Evolutionary conservation across 64 coral and sea anemone genomes (phyloP).

Genomic region (Platygyra sinensis): DNA sequence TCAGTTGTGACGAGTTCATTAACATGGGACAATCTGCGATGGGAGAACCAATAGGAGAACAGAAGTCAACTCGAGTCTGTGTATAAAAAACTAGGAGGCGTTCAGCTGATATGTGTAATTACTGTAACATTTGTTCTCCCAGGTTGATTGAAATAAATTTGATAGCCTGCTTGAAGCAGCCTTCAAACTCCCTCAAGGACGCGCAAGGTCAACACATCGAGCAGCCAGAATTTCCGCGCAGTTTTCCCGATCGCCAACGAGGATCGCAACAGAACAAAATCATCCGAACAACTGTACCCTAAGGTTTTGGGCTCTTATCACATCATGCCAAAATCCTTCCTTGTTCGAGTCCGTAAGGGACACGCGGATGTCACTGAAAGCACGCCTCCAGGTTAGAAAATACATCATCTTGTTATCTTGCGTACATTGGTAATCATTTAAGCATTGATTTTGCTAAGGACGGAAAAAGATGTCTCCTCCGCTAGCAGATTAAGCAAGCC

Average conservation of each 20-base stretch:
- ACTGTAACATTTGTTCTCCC: conserved; percentile 62
- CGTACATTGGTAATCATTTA: background rate
- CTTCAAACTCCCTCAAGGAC: conserved; percentile 23
- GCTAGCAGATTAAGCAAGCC: background rate
- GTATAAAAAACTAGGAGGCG: conserved; percentile 15
- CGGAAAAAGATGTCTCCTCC: conserved; percentile 2
- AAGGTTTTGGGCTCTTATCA: background rate
- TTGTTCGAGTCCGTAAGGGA: conserved; percentile 21
- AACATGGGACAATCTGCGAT: background rate
- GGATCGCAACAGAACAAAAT: background rate
- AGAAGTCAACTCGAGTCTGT: background rate
- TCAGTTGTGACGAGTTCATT: conserved; percentile 63
- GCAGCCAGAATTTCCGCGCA: background rate
- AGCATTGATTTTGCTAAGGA: conserved; percentile 10
- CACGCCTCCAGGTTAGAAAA: background rate
- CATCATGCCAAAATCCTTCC: conserved; percentile 61
- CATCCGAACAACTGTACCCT: background rate
- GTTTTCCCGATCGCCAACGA: background rate
- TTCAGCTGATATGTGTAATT: conserved; percentile 60
- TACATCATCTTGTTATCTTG: background rate
- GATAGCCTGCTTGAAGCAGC: conserved; percentile 24
- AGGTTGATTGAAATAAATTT: conserved; percentile 48
- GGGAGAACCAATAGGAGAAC: conserved; percentile 9
- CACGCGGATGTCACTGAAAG: background rate
- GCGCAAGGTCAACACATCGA: conserved; percentile 36